Conservation (phyloP, 2,888 invertebrate species). For the Ceramica pisi region DNA sequence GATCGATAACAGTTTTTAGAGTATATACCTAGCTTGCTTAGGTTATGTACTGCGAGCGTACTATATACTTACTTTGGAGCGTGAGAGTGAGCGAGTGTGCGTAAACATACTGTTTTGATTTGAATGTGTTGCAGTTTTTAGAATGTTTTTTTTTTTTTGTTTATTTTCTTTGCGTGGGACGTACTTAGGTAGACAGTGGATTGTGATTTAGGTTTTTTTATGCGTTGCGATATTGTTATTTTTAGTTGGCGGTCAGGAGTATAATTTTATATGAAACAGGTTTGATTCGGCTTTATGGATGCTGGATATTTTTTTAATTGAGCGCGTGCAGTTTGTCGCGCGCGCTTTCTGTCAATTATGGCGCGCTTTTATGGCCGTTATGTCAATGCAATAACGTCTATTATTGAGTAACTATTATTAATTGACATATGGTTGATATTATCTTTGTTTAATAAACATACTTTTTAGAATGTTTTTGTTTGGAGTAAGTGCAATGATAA, state of each 20-base stretch:
- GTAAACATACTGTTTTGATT: slow-evolving; percentile 26
- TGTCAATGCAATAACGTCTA: slow-evolving; percentile 42
- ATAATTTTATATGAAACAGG: slow-evolving; percentile 26
- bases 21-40: slow-evolving; percentile 65
- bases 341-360: slow-evolving; percentile 35
- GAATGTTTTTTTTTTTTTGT: slow-evolving; percentile 32
- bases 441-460: slow-evolving; percentile 36
- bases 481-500: not conserved
- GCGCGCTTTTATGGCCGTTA: slow-evolving; percentile 52
- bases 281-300: slow-evolving; percentile 14
- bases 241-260: slow-evolving; percentile 45
- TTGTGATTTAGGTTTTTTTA: slow-evolving; percentile 43
- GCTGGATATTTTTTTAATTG: slow-evolving; percentile 22
- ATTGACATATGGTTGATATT: slow-evolving; percentile 20
- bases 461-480: slow-evolving; percentile 2
- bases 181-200: slow-evolving; percentile 11
- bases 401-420: slow-evolving; percentile 33
- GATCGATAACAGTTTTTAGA: slow-evolving; percentile 74
- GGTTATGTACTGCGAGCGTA: slow-evolving; percentile 70
- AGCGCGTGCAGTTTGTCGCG: slow-evolving; percentile 20
- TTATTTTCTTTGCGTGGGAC: slow-evolving; percentile 47
- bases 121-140: slow-evolving; percentile 54
- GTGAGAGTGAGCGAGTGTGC: slow-evolving; percentile 67
- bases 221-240: slow-evolving; percentile 48
- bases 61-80: slow-evolving; percentile 61